Evolutionary conservation across 2,888 invertebrate species (phyloP).

Genomic region (Trichacis sp.): DNA sequence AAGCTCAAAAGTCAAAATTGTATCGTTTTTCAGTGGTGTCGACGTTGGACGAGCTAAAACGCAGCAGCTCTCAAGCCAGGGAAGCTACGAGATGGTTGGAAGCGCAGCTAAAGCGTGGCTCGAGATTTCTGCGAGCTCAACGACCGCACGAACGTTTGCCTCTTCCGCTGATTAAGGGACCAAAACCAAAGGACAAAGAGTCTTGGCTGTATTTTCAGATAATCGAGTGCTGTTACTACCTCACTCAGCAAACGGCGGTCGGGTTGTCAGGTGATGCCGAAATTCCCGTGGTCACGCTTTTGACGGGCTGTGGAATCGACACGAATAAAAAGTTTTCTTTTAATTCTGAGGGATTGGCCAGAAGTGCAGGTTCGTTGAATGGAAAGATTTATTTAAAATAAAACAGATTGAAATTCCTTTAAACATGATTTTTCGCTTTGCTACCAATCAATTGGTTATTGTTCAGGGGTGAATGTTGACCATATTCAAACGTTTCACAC

Average conservation of each 20-base stretch:
- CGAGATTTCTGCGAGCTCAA: slow-evolving; percentile 88
- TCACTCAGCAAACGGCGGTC: slow-evolving; percentile 71
- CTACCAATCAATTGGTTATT: too few species aligned
- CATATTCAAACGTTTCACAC: slow-evolving; percentile 85
- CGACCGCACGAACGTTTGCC: slow-evolving; percentile 84
- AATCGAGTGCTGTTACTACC: slow-evolving; percentile 85
- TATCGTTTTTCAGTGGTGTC: slow-evolving; percentile 79
- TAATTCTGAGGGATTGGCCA: slow-evolving; percentile 82
- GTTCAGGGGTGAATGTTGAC: slow-evolving; percentile 83
- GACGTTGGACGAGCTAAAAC: slow-evolving; percentile 89
- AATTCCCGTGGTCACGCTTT: slow-evolving; percentile 78
- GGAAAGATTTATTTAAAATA: too few species aligned
- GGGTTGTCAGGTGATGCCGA: slow-evolving; percentile 66
- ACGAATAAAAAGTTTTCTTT: slow-evolving; percentile 74
- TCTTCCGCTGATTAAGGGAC: slow-evolving; percentile 79
- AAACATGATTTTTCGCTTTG: too few species aligned
- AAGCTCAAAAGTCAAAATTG: not conserved
- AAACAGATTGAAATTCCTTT: slow-evolving; percentile 13
- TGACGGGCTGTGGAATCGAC: slow-evolving; percentile 75
- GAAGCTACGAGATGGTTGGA: slow-evolving; percentile 96
- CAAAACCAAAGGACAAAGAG: slow-evolving; percentile 82
- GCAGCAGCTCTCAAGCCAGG: slow-evolving; percentile 84
- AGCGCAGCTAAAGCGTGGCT: slow-evolving; percentile 86
- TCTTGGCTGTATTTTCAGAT: slow-evolving; percentile 83
- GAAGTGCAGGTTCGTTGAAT: slow-evolving; percentile 73